Evolutionary conservation across 2,888 invertebrate genomes (phyloP), one percentile per base, ranked within the genome.

Genomic region (Lycia hirtaria): DNA sequence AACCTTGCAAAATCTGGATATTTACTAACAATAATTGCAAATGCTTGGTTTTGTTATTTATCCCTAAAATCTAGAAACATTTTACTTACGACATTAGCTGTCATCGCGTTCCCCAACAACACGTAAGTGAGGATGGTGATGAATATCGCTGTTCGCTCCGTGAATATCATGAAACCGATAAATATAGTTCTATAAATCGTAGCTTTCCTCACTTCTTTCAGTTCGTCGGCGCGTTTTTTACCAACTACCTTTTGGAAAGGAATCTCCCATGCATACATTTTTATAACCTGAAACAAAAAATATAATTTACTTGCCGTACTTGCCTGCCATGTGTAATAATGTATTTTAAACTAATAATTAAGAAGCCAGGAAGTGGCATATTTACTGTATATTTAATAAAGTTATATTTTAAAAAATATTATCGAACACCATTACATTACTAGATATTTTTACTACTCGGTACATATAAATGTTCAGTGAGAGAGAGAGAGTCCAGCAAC

Each of bases 181-280:
- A 95, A 95, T 10, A 95, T 76, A 0, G 94, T 95, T 55, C 96
- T 90, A 9, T 95, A 88, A 60, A 94, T 93, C 0, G 94, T 94
- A 0, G 94, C 94, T 37, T 93, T 93, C 17, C 85, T 92, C 0
- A 96, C 93, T 64, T 95, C 92, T 53, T 80, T 83, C 57, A 92
- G 62, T 59, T 92, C 92, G 0, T 92, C 94, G 78, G 92, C 93
- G 75, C 98, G 88, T 9, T 96, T 95, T 47, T 94, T 85, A 9
- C 94, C 93, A 0, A 98, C 95, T 7, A 98, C 92, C 59, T 95
- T 94, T 64, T 96, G 95, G 75, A 98, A 98, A 0, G 98, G 97
- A 67, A 95, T 95, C 82, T 98, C 98, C 96, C 98, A 98, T 1
- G 97, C 97, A 78, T 98, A 98, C 98, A 98, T 98, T 93, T 98